Evolutionary conservation across 2,113 vertebrate species (phyloP).

Genomic region (Carettochelys insculpta): DNA sequence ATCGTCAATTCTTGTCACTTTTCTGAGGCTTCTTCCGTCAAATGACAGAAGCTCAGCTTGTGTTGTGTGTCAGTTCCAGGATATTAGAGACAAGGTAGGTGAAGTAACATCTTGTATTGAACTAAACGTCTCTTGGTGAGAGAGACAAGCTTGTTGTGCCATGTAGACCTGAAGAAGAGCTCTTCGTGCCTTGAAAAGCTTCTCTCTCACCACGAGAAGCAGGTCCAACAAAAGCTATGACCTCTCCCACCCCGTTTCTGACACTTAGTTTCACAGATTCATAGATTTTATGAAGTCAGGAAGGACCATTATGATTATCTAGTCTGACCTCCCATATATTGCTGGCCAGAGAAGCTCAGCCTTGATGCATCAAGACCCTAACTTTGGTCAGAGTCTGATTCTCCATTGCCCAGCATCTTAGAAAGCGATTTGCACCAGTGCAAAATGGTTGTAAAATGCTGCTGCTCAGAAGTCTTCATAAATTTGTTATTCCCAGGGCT

Average conservation of each 20-base stretch:
- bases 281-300: not conserved
- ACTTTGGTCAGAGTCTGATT: not conserved
- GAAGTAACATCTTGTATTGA: no score
- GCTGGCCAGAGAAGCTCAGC: not conserved
- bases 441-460: no score
- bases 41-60: not conserved
- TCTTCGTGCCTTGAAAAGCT: not conserved
- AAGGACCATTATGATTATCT: rapidly evolving
- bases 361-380: not conserved
- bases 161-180: no score
- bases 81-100: no score
- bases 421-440: rapidly evolving
- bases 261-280: not conserved
- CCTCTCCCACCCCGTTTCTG: not conserved
- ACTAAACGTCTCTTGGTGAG: no score
- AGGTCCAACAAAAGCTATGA: not conserved
- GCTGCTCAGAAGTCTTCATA: not conserved
- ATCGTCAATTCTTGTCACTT: not conserved
- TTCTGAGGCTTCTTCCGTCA: not conserved
- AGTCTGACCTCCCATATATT: not conserved
- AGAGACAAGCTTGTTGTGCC: no score
- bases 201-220: not conserved
- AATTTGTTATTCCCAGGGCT: not conserved
- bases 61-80: no score
- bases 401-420: rapidly evolving